These are phyloP conservation scores for Polypterus bichir DNA, from an alignment of 2,113 vertebrate genomes.

Conservation along the genomic window DNA sequence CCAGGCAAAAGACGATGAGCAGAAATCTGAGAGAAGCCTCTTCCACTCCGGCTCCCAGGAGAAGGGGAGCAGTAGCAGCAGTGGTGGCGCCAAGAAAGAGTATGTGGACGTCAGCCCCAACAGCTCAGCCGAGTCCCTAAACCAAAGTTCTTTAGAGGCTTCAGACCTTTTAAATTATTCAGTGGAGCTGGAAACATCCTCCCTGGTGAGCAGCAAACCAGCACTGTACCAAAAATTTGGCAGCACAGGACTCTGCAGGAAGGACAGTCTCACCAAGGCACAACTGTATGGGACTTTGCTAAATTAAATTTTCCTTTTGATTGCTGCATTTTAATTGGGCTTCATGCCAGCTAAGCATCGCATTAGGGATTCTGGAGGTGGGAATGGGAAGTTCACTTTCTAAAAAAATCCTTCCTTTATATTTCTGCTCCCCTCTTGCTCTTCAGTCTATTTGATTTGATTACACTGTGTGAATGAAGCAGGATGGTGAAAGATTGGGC, in stretches of 20 bases:
- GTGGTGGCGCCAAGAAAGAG: conserved; percentile 47
- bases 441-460: too few species aligned
- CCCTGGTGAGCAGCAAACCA: conserved; percentile 57
- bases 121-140: conserved; percentile 73
- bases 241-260: conserved; percentile 77
- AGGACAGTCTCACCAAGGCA: conserved; percentile 94
- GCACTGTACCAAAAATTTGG: conserved; percentile 75
- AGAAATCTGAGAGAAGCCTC: conserved; percentile 60
- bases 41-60: conserved; percentile 63
- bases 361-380: too few species aligned
- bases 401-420: too few species aligned
- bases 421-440: too few species aligned
- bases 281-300: conserved; percentile 93
- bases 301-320: conserved; percentile 50
- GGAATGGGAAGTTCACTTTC: too few species aligned
- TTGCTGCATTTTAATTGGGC: too few species aligned
- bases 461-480: too few species aligned
- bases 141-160: conserved; percentile 67
- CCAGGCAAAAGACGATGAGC: conserved; percentile 55
- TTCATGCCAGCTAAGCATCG: too few species aligned
- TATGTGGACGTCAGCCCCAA: conserved; percentile 61
- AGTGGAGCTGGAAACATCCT: conserved; percentile 61
- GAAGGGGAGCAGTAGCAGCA: conserved; percentile 50
- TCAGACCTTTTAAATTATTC: conserved; percentile 72
- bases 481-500: too few species aligned